phyloP scores from a whole-genome alignment of 2,888 invertebrate species.

The Eilema caniola region DNA sequence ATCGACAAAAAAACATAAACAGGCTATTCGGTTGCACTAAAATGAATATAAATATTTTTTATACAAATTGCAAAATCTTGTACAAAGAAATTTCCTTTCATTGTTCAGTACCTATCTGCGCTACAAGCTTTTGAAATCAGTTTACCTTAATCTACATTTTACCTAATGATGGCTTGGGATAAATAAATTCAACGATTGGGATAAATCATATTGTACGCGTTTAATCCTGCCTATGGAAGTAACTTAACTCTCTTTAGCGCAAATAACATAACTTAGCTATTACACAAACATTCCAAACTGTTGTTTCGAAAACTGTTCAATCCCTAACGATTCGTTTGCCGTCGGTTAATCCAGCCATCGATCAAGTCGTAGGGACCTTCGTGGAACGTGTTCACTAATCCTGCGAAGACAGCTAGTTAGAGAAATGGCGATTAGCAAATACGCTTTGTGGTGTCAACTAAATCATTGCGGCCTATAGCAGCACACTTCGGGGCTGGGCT shows the following conservation, averaged over 20 bases:
- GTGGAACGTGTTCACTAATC: conserved; percentile 80
- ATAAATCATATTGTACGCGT: background rate
- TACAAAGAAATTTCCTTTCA: no score
- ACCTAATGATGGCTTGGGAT: no score
- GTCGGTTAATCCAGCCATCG: conserved; percentile 66
- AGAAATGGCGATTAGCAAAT: conserved; percentile 61
- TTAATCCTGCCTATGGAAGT: background rate
- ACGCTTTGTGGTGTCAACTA: conserved; percentile 39
- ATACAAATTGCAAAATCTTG: no score
- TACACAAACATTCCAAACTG: conserved; percentile 17
- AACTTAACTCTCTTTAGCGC: background rate
- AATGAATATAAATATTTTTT: no score
- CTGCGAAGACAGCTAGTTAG: conserved; percentile 64
- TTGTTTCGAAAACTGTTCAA: conserved; percentile 33
- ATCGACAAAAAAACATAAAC: no score
- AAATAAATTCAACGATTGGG: background rate
- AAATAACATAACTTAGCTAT: conserved; percentile 3
- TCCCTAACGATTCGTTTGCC: conserved; percentile 40
- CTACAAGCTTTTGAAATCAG: no score
- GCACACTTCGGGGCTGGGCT: conserved; percentile 18
- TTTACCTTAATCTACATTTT: no score
- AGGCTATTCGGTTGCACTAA: no score
- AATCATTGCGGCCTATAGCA: conserved; percentile 57
- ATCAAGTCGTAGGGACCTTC: conserved; percentile 71
- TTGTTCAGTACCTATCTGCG: no score